These are phyloP conservation scores for Spinibarbus caldwelli DNA, from an alignment of 2,797 vertebrate species.

Conservation along the genomic window DNA sequence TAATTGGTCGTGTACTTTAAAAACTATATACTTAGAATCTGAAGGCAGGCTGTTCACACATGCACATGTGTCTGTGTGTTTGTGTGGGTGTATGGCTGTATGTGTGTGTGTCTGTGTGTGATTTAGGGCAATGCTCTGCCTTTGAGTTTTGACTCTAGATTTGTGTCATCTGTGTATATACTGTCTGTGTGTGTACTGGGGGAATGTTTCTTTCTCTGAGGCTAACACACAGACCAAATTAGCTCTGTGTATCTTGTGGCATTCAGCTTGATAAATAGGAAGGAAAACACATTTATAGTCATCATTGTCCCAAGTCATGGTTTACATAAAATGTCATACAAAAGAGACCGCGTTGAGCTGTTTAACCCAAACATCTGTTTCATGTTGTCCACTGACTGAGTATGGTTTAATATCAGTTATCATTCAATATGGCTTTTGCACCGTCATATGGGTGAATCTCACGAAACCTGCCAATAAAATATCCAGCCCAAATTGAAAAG, in stretches of 20 bases:
- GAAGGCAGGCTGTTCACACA: not conserved
- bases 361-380: conserved; percentile 43
- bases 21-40: not conserved
- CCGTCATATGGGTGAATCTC: conserved; percentile 15
- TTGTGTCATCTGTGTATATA: conserved; percentile 37
- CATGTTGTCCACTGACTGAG: conserved; percentile 36
- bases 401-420: conserved; percentile 26
- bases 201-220: conserved; percentile 27
- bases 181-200: conserved; percentile 15
- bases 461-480: conserved; percentile 14
- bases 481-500: not conserved
- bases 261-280: conserved; percentile 34
- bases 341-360: conserved; percentile 32
- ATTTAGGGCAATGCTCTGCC: conserved; percentile 14
- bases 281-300: conserved; percentile 43
- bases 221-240: conserved; percentile 27
- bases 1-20: not conserved
- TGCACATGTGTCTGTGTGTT: no score
- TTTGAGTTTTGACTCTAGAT: conserved; percentile 33
- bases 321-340: conserved; percentile 41
- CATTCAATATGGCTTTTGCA: not conserved
- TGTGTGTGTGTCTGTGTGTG: not conserved
- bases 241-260: conserved; percentile 39
- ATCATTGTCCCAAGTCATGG: conserved; percentile 29
- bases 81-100: not conserved